Conservation (phyloP, 2,888 invertebrate genomes). For the Cheilosia scutellata region DNA sequence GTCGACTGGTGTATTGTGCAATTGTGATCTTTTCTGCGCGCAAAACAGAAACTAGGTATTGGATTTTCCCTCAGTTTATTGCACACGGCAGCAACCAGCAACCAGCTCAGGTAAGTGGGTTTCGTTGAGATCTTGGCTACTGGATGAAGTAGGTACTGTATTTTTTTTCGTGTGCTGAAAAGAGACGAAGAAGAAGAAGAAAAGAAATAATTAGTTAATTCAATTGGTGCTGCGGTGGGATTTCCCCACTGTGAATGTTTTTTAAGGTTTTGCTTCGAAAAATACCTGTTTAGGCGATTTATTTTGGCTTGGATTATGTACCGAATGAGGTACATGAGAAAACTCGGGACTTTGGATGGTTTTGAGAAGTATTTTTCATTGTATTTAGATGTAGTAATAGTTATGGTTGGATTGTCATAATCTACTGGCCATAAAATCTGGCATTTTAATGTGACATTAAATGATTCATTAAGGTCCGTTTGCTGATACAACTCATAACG, state of each 20-base stretch:
- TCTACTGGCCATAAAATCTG: no score
- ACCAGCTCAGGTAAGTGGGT: conserved; percentile 8
- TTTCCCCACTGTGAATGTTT: conserved; percentile 29
- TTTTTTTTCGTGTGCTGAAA: conserved; percentile 50
- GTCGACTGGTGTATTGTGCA: conserved; percentile 53
- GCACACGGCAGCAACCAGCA: conserved; percentile 19
- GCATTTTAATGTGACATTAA: no score
- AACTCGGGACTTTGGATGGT: background rate
- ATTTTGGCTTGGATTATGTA: conserved; percentile 10
- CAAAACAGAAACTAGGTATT: conserved; percentile 25
- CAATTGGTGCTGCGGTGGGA: conserved; percentile 25
- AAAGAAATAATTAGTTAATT: conserved; percentile 57
- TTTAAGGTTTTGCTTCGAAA: conserved; percentile 12
- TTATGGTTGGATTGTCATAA: no score
- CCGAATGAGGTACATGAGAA: conserved; percentile 6
- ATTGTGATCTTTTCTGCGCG: conserved; percentile 23
- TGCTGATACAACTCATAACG: no score
- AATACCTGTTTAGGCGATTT: conserved; percentile 40
- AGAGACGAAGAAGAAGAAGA: conserved; percentile 33
- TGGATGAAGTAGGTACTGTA: conserved; percentile 6
- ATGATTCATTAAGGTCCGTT: no score
- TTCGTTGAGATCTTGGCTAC: conserved; percentile 33
- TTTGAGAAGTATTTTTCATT: background rate
- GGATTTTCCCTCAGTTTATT: conserved; percentile 41
- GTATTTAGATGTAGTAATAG: no score